A percentile compares a stretch with the other conserved stretches of the same genome.
These are phyloP conservation scores for Parnassius apollo DNA, from an alignment of 2,888 invertebrate genomes.

Conservation along the genomic window DNA sequence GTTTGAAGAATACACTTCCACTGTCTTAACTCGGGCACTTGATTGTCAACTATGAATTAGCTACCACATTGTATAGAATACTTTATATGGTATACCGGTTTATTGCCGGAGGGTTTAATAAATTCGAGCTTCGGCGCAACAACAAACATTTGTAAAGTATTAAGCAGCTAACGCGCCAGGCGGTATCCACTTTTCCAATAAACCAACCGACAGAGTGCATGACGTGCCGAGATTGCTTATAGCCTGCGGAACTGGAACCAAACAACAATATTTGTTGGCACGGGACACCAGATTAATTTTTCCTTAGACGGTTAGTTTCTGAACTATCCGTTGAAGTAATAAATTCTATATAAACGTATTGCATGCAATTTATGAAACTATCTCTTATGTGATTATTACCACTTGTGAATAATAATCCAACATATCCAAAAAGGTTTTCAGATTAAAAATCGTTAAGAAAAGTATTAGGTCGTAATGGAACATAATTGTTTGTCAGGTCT, in stretches of 20 bases:
- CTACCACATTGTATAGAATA: not conserved
- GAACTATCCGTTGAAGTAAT: slow-evolving; percentile 33
- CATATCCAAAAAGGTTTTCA: too few species aligned
- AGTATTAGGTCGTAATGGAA: too few species aligned
- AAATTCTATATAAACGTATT: slow-evolving; percentile 11
- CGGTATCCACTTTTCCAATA: slow-evolving; percentile 68
- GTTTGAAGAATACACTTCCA: slow-evolving; percentile 37
- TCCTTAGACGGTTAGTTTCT: slow-evolving; percentile 62
- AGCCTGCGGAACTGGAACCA: slow-evolving; percentile 60
- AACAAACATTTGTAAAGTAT: slow-evolving; percentile 44
- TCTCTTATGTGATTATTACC: too few species aligned
- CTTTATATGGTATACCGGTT: not conserved
- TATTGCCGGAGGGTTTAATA: not conserved
- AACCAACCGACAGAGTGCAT: slow-evolving; percentile 66
- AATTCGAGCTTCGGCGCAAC: slow-evolving; percentile 8
- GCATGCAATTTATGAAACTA: not conserved
- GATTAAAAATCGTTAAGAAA: too few species aligned
- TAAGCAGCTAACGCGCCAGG: slow-evolving; percentile 34
- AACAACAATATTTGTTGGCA: slow-evolving; percentile 75
- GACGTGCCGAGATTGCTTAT: slow-evolving; percentile 75
- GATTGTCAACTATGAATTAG: slow-evolving; percentile 4
- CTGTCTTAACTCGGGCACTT: slow-evolving; percentile 27
- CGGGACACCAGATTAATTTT: slow-evolving; percentile 74
- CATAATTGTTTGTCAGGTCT: too few species aligned
- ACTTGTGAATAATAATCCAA: too few species aligned